A percentile compares a stretch with the other conserved stretches of the same genome.
Conservation (phyloP, 2,113 vertebrate species). For the Heliornis fulica region DNA sequence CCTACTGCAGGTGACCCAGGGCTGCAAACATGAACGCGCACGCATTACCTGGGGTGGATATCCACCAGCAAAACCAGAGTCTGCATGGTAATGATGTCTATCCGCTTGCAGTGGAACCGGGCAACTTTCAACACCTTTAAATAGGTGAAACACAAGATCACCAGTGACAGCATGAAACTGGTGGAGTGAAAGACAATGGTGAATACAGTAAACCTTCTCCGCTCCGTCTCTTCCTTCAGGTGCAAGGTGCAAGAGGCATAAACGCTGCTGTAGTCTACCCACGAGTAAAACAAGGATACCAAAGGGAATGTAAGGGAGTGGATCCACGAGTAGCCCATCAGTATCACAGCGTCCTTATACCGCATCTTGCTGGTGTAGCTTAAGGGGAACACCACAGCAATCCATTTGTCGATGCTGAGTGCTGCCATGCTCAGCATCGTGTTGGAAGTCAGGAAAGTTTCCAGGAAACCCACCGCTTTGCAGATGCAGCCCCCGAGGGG, state of each 20-base stretch:
- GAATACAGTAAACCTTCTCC: slow-evolving; percentile 68
- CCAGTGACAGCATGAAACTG: slow-evolving; percentile 76
- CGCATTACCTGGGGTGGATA: slow-evolving; percentile 79
- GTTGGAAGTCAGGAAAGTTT: slow-evolving; percentile 80
- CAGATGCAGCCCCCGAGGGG: slow-evolving; percentile 73
- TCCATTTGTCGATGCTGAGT: slow-evolving; percentile 82
- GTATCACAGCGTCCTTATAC: slow-evolving; percentile 72
- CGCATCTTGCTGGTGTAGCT: slow-evolving; percentile 83
- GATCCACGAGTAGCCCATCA: slow-evolving; percentile 78
- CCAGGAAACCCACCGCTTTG: slow-evolving; percentile 71
- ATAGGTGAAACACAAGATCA: slow-evolving; percentile 78
- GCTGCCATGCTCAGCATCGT: slow-evolving; percentile 82
- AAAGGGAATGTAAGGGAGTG: slow-evolving; percentile 76
- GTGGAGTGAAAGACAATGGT: slow-evolving; percentile 76
- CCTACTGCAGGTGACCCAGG: neutral
- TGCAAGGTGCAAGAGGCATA: slow-evolving; percentile 78
- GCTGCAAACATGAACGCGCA: neutral
- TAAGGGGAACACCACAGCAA: slow-evolving; percentile 80
- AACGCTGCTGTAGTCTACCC: slow-evolving; percentile 76
- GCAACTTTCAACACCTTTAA: slow-evolving; percentile 79
- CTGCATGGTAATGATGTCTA: slow-evolving; percentile 80
- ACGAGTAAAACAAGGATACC: slow-evolving; percentile 73
- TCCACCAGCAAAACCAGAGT: slow-evolving; percentile 81
- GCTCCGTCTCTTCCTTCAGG: slow-evolving; percentile 64
- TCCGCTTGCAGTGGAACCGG: slow-evolving; percentile 80